These are phyloP conservation scores for Pholis gunnellus DNA, from an alignment of 2,113 vertebrate genomes.

Conservation along the genomic window DNA sequence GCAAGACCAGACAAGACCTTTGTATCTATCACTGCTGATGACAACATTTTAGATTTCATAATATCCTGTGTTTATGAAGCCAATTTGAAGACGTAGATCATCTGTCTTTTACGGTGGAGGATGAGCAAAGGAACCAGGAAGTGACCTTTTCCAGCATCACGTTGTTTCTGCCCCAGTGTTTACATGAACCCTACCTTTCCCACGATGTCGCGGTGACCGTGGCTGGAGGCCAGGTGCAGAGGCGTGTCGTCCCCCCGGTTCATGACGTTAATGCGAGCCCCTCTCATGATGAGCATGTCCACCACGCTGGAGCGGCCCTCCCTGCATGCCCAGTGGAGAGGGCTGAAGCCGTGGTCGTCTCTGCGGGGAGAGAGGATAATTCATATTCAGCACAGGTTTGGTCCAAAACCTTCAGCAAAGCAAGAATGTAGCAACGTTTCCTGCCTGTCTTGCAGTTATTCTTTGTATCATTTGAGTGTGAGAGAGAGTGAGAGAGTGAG, in stretches of 20 bases:
- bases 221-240: conserved; percentile 94
- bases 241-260: conserved; percentile 97
- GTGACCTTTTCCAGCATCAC: neutral
- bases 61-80: conserved; percentile 31
- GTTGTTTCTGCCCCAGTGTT: neutral
- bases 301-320: conserved; percentile 94
- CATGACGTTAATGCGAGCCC: conserved; percentile 97
- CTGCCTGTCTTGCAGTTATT: neutral
- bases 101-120: neutral
- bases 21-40: conserved; percentile 10
- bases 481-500: too few species aligned
- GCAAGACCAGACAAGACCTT: conserved; percentile 65
- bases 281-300: conserved; percentile 99
- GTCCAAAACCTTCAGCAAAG: conserved; percentile 1
- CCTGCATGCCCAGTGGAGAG: conserved; percentile 97
- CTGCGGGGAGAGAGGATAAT: conserved; percentile 70
- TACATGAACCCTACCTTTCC: conserved; percentile 88
- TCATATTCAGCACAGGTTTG: conserved; percentile 12
- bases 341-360: conserved; percentile 98
- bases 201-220: conserved; percentile 94
- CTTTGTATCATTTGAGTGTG: neutral
- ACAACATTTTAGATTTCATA: conserved; percentile 55
- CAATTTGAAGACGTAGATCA: conserved; percentile 14
- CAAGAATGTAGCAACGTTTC: neutral
- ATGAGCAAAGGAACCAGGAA: neutral